A percentile compares a stretch with the other conserved stretches of the same genome.
phyloP scores from a whole-genome alignment of 2,888 invertebrate genomes.

The Malthinus seriepunctatus region DNA sequence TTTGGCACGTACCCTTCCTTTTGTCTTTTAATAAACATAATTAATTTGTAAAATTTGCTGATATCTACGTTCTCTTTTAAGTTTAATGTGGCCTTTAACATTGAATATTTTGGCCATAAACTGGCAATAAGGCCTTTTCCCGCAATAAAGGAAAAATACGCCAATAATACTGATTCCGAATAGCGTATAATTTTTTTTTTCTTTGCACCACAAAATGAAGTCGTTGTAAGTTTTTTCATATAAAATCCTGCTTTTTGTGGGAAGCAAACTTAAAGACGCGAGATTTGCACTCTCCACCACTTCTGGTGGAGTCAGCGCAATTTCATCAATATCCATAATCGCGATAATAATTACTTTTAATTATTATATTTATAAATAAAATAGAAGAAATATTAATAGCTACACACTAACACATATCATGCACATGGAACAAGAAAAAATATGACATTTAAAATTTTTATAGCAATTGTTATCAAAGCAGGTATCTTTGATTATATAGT shows the following conservation, averaged over 20 bases:
- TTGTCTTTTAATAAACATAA: slow-evolving; percentile 12
- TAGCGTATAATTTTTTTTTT: slow-evolving; percentile 1
- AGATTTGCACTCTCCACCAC: neutral
- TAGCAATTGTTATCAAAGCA: no score
- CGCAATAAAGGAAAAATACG: slow-evolving; percentile 7
- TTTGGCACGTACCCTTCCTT: slow-evolving; percentile 4
- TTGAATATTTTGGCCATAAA: slow-evolving; percentile 11
- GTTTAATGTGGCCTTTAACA: slow-evolving; percentile 7
- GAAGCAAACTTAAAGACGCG: neutral
- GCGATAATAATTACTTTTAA: no score
- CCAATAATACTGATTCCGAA: slow-evolving; percentile 10
- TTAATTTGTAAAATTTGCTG: slow-evolving; percentile 12
- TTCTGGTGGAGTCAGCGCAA: no score
- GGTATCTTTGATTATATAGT: no score
- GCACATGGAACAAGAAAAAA: no score
- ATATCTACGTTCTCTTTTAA: slow-evolving; percentile 7
- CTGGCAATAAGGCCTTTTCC: slow-evolving; percentile 4
- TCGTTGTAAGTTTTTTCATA: slow-evolving; percentile 11
- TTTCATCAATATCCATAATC: no score
- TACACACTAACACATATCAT: no score
- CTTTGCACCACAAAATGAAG: slow-evolving; percentile 8
- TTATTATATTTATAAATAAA: no score
- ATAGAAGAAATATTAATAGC: no score
- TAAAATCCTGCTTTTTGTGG: neutral
- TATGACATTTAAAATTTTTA: no score